Evolutionary conservation across 2,797 vertebrate species (phyloP).

Genomic region (Parauchenoglanis ngamensis): DNA sequence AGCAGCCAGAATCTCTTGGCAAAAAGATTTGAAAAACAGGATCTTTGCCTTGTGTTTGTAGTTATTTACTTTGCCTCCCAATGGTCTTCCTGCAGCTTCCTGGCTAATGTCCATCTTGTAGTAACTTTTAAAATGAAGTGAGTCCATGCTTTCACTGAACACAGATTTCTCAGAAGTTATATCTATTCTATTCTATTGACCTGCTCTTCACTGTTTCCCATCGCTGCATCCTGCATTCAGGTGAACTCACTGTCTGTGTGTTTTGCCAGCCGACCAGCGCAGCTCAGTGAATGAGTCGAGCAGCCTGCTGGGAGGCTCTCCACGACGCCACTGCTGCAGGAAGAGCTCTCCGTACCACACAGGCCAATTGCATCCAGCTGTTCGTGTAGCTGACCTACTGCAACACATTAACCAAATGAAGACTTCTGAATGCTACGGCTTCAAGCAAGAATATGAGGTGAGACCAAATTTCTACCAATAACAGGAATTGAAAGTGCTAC

Average conservation of each 20-base stretch:
- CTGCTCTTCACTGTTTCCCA: background rate
- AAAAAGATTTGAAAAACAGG: background rate
- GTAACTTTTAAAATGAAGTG: background rate
- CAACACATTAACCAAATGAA: slow-evolving; percentile 99
- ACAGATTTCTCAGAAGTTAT: background rate
- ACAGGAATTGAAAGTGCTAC: background rate
- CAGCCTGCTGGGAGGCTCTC: slow-evolving; percentile 88
- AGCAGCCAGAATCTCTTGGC: background rate
- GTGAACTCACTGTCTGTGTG: background rate
- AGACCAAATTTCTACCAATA: slow-evolving; percentile 2
- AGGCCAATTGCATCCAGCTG: slow-evolving; percentile 90
- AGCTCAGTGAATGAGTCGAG: slow-evolving; percentile 90
- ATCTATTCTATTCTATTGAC: background rate
- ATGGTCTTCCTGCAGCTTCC: background rate
- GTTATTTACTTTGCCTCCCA: background rate
- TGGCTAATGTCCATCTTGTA: background rate
- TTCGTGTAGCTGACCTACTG: slow-evolving; percentile 91
- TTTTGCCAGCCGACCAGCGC: slow-evolving; percentile 82
- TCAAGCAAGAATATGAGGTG: slow-evolving; percentile 97
- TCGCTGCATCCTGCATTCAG: background rate
- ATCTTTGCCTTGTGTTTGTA: background rate
- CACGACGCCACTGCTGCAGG: slow-evolving; percentile 81
- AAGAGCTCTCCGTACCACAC: slow-evolving; percentile 94
- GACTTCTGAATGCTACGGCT: slow-evolving; percentile 92
- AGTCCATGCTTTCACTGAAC: background rate